Conservation (phyloP, 2,797 vertebrate genomes). For the Ctenopoma kingsleyae region DNA sequence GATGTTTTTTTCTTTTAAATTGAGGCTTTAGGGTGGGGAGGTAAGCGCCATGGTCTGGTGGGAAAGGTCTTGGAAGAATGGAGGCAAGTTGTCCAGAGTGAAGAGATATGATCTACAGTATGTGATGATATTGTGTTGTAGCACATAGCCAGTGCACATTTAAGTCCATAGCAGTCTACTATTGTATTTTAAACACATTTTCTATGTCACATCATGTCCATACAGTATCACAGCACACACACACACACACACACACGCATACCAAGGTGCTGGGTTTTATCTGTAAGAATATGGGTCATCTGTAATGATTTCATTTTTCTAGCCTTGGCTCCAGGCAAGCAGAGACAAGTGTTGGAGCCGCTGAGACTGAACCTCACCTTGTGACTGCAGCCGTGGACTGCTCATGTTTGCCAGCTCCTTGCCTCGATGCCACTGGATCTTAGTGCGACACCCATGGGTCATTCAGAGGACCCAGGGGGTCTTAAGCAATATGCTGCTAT, state of each 20-base stretch:
- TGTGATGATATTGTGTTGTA: neutral
- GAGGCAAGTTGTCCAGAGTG: neutral
- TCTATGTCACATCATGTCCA: neutral
- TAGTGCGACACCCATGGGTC: slow-evolving; percentile 23
- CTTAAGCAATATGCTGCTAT: neutral
- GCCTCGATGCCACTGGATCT: neutral
- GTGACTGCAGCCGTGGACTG: neutral
- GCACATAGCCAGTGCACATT: neutral
- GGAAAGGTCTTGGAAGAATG: neutral
- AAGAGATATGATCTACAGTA: neutral
- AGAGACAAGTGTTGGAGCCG: slow-evolving; percentile 37
- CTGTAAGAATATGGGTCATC: slow-evolving; percentile 54
- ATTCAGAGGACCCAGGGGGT: neutral
- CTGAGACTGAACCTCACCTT: slow-evolving; percentile 30
- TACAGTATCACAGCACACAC: neutral
- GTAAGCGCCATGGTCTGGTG: neutral
- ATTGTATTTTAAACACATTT: slow-evolving; percentile 1
- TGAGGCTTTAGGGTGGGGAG: neutral
- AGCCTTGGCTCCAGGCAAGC: slow-evolving; percentile 35
- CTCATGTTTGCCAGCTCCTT: slow-evolving; percentile 5
- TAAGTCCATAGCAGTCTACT: no score
- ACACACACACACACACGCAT: neutral
- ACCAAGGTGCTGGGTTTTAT: slow-evolving; percentile 25
- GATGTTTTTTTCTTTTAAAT: neutral
- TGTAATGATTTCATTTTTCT: slow-evolving; percentile 60